Percentiles rank a stretch among this genome's conserved stretches.
phyloP scores from a whole-genome alignment of 1,140 invertebrate species.

The Tetramorium simillimum region DNA sequence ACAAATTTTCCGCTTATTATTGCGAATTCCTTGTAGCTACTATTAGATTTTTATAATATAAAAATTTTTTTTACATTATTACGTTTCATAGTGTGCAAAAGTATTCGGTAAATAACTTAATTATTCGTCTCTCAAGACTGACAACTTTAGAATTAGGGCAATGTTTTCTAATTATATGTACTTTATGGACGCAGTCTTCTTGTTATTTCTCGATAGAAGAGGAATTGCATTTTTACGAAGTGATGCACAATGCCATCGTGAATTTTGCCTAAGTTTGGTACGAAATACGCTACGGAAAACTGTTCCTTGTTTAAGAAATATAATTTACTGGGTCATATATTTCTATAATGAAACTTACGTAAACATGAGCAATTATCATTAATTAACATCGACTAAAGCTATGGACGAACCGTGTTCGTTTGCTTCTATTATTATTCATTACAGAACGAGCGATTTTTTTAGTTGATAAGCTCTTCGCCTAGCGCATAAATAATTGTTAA shows the following conservation, averaged over 20 bases:
- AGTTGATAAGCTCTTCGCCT: conserved; percentile 7
- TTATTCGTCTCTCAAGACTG: conserved; percentile 61
- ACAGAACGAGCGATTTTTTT: conserved; percentile 18
- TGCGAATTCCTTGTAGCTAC: background rate
- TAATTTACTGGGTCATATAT: background rate
- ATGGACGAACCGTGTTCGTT: background rate
- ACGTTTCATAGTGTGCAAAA: background rate
- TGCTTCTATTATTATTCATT: background rate
- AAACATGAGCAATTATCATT: background rate
- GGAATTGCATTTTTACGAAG: conserved; percentile 54
- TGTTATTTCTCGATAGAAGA: conserved; percentile 23
- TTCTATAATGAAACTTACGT: conserved; percentile 12
- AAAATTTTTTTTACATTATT: background rate
- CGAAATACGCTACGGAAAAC: background rate
- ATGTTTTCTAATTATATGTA: conserved; percentile 32
- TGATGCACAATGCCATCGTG: background rate
- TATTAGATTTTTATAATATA: background rate
- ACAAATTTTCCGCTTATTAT: background rate
- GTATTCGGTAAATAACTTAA: conserved; percentile 31
- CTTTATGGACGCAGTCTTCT: background rate
- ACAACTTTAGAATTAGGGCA: conserved; percentile 33
- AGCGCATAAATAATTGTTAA: conserved; percentile 62
- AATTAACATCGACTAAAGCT: conserved; percentile 8
- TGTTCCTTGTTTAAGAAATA: background rate
- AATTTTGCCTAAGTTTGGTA: conserved; percentile 6